Base-by-base conservation (phyloP, 2,888 invertebrate species). In the Bimastos eiseni region DNA sequence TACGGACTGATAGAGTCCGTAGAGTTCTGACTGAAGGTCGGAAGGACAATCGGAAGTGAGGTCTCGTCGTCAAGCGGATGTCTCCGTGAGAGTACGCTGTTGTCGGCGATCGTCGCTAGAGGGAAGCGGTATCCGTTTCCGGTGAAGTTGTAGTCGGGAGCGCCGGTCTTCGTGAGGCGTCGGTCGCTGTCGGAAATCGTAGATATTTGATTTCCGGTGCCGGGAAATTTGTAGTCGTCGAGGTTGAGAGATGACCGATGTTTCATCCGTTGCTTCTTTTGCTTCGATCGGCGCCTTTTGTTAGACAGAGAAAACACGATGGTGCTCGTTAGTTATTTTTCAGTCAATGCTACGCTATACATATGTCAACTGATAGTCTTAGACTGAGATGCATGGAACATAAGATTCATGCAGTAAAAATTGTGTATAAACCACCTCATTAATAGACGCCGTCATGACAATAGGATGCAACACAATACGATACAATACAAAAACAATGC, bases 141-240 rank as follows among this genome's bases (percentile, higher is more conserved):
- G 86, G 86, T 86, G 86, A 86, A 86, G 86, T 86, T 37, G 86
- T 86, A 86, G 86, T 86, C 86, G 36, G 86, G 86, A 36, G n/a
- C 34, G 17, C n/a, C 36, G 36, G 24, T 11, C 36, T 86, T 30
- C 30, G 36, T 19, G 0, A 36, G n/a, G 86, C 19, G 34, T 34
- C 84, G 4, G 1, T 36, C 36, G 86, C 37, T 86, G 86, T 86
- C 37, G 86, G 86, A 86, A 17, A 86, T 86, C n/a, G 86, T 86
- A 36, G 86, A 86, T 15, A 86, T 86, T 24, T 2, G 86, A 34
- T 36, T 34, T 34, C 86, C 86, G 37, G 21, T 86, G 30, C 86
- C 86, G 17, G 86, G 13, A 15, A 86, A 86, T 86, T 86, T 86
- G 86, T 86, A 86, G 36, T 86, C 86, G 86, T 86, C 86, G 11